Evolutionary conservation across 2,113 vertebrate genomes (phyloP), one percentile per base, ranked within the genome.

Genomic region (Anoplopoma fimbria): DNA sequence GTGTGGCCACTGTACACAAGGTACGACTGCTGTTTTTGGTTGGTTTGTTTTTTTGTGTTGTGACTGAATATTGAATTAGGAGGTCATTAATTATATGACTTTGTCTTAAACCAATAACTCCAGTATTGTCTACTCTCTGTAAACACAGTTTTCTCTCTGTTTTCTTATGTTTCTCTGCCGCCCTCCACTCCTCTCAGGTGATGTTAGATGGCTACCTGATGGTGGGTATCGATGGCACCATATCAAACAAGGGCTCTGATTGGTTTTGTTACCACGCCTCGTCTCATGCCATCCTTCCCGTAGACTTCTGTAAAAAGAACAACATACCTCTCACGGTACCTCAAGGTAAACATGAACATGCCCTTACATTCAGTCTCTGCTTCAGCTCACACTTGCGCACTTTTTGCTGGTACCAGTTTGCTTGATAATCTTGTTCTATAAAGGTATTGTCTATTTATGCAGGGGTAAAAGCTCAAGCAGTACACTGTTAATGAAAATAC

Each of bases 201-300:
- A 94, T 99, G 70, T 87, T 97, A 64, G 97, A 99, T 0, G 98
- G 98, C 0, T 99, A 98, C 92, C 93, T 99, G 70, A 99, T 99
- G 97, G 95, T 99, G 63, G 95, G 96, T 36, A 97, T 99, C 36
- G 98, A 99, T n/a, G 96, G 97, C 51, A 85, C 94, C 0, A 73
- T 84, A 0, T 96, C 96, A 6, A 92, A 89, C 3, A 95, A 96
- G 7, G 94, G 95, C 51, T 95, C 96, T 0, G 97, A 97, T 90
- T 97, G 96, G 96, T 99, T 99, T 94, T 99, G 98, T 86, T 99
- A 99, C 86, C 97, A 99, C 0, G 97, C 97, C 4, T 97, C 97
- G 17, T 98, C 98, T 3, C 97, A 97, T 0, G 97, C 96, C 77
- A 96, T 99, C 89, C 96, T 99, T 68, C 98, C 98, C 0, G 82